A percentile compares a stretch with the other conserved stretches of the same genome.
phyloP scores from a whole-genome alignment of 2,888 invertebrate species.

The Hoplodrina ambigua region DNA sequence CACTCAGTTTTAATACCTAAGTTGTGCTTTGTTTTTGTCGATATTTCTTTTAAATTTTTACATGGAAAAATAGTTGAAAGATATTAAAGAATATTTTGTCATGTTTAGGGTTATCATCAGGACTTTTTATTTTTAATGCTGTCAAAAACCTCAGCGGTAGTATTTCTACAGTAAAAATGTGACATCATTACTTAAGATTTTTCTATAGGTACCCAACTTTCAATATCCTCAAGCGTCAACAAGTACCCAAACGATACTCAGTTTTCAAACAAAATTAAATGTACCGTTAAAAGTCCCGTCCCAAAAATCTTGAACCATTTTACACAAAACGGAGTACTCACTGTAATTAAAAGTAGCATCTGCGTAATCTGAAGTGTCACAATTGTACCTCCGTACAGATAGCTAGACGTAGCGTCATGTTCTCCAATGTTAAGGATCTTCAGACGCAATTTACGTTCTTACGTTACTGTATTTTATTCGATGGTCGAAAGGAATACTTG shows the following conservation, averaged over 20 bases:
- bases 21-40: neutral
- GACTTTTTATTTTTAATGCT: neutral
- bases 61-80: too few species aligned
- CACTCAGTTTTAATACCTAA: slow-evolving; percentile 8
- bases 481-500: slow-evolving; percentile 1
- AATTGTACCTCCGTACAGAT: slow-evolving; percentile 25
- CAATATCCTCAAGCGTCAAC: neutral
- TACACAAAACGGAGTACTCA: slow-evolving; percentile 30
- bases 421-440: slow-evolving; percentile 27
- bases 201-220: neutral
- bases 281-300: slow-evolving; percentile 11
- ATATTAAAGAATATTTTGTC: neutral
- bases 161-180: neutral
- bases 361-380: slow-evolving; percentile 39
- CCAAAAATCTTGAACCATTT: slow-evolving; percentile 27
- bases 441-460: slow-evolving; percentile 27
- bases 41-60: neutral
- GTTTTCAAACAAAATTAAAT: slow-evolving; percentile 28
- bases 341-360: slow-evolving; percentile 49
- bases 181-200: neutral
- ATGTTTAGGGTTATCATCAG: neutral
- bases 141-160: too few species aligned
- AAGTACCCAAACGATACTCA: neutral
- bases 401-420: slow-evolving; percentile 29
- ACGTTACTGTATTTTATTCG: slow-evolving; percentile 4